A percentile compares a stretch with the other conserved stretches of the same genome.
Conservation (phyloP, 2,797 vertebrate genomes). For the Phoebastria nigripes region DNA sequence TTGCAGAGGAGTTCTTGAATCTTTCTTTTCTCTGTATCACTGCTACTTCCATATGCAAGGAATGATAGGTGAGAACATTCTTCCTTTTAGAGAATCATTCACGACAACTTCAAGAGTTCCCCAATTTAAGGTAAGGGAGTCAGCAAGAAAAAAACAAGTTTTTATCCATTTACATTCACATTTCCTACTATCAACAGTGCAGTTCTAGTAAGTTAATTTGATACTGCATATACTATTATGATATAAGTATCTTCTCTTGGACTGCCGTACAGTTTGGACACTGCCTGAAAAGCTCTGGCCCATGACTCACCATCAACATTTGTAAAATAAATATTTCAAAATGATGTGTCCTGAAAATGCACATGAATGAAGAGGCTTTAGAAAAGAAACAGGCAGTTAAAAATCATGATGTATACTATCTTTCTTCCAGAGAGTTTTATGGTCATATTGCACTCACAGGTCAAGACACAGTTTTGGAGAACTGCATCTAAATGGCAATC, state of each 20-base stretch:
- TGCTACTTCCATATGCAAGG: background rate
- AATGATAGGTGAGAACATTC: background rate
- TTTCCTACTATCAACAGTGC: background rate
- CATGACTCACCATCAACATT: fast-evolving
- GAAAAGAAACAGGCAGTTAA: background rate
- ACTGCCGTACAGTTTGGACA: background rate
- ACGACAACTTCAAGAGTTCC: background rate
- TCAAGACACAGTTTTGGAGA: background rate
- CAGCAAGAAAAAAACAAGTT: background rate
- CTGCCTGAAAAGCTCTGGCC: background rate
- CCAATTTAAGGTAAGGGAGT: background rate
- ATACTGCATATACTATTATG: background rate
- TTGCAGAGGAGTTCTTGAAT: background rate
- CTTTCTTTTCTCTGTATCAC: background rate
- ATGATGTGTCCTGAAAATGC: background rate
- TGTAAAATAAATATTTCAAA: background rate
- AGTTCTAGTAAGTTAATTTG: background rate
- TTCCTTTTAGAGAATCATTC: background rate
- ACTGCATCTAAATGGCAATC: background rate
- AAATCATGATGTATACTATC: background rate
- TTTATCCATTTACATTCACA: background rate
- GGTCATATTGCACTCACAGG: background rate
- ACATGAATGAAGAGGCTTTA: background rate
- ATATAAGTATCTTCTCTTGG: background rate
- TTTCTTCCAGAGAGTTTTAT: background rate